A percentile compares a stretch with the other conserved stretches of the same genome.
Conservation (phyloP, 2,797 vertebrate genomes). For the Phylloscopus collybita region DNA sequence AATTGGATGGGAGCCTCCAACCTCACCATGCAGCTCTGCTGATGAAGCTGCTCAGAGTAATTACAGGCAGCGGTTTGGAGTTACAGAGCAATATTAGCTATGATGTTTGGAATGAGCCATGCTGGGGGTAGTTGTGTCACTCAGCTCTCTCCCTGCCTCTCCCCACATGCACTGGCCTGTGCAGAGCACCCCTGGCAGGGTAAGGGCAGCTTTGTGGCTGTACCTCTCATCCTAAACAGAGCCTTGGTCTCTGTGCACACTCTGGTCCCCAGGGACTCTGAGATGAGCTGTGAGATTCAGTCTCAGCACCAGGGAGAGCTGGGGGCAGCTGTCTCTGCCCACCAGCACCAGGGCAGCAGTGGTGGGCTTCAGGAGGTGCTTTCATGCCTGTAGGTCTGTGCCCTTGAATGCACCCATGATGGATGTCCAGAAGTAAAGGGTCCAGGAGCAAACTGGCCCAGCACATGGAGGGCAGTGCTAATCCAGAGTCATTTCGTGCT, state of each 20-base stretch:
- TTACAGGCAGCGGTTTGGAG: background rate
- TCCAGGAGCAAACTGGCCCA: background rate
- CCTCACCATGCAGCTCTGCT: background rate
- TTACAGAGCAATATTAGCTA: background rate
- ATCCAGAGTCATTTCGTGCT: background rate
- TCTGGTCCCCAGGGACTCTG: background rate
- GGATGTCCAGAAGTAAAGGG: background rate
- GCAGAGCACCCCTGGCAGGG: background rate
- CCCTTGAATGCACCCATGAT: rapidly evolving
- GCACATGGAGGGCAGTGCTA: background rate
- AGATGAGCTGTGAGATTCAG: background rate
- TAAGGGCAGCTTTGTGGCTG: background rate
- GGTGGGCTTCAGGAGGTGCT: background rate
- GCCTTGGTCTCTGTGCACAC: background rate
- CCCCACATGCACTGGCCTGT: background rate
- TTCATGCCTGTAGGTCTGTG: background rate
- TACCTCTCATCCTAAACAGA: background rate
- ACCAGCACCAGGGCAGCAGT: background rate
- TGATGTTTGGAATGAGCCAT: background rate
- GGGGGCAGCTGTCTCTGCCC: background rate
- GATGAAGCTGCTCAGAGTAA: background rate
- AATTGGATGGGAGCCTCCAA: background rate
- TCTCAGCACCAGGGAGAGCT: background rate
- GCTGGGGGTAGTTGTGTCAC: background rate
- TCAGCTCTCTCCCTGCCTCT: background rate